phyloP scores from a whole-genome alignment of 2,888 invertebrate species.

The Eristalis intricaria region DNA sequence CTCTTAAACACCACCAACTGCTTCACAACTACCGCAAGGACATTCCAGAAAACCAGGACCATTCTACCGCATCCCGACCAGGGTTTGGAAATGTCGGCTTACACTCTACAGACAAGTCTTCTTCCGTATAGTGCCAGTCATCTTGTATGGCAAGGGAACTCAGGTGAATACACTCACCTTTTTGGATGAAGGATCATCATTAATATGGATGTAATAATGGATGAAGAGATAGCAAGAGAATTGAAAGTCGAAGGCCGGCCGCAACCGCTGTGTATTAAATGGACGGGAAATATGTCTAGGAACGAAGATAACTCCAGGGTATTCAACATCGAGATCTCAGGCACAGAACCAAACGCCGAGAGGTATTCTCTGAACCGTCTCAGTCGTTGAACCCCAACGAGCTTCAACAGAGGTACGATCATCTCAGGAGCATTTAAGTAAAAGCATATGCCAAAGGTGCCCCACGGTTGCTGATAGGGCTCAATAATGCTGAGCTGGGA shows the following conservation, averaged over 20 bases:
- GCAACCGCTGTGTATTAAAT: slow-evolving; percentile 14
- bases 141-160: not conserved
- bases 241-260: not conserved
- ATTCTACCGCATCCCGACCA: too few species aligned
- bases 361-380: not conserved
- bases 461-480: slow-evolving; percentile 5
- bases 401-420: not conserved
- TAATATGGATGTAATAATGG: too few species aligned
- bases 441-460: not conserved
- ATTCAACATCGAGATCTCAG: too few species aligned
- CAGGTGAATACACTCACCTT: not conserved
- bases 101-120: too few species aligned
- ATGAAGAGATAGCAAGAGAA: too few species aligned
- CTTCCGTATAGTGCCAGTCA: not conserved
- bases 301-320: too few species aligned
- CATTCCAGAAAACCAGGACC: not conserved
- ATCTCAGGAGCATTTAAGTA: not conserved
- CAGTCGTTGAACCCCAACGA: not conserved
- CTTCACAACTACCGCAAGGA: not conserved
- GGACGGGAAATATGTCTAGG: slow-evolving; percentile 8
- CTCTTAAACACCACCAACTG: not conserved
- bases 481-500: not conserved
- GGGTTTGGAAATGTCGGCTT: too few species aligned
- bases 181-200: slow-evolving; percentile 14
- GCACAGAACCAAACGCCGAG: too few species aligned